phyloP scores from a whole-genome alignment of 2,113 vertebrate genomes.

The Phainopepla nitens region DNA sequence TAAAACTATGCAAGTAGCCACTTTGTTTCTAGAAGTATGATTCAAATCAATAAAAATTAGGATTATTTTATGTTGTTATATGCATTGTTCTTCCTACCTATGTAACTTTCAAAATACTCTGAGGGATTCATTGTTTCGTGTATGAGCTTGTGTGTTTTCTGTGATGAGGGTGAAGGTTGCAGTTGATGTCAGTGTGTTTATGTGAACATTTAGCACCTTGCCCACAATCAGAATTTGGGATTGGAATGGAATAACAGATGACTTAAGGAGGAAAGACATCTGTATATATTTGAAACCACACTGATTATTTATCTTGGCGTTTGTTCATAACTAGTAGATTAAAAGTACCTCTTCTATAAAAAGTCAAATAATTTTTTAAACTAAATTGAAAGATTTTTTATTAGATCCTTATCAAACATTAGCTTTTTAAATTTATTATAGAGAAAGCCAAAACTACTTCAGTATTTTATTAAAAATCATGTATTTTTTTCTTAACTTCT shows the following conservation, averaged over 20 bases:
- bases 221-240: not conserved
- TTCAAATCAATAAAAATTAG: not conserved
- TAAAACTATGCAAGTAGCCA: not conserved
- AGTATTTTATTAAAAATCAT: not conserved
- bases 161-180: not conserved
- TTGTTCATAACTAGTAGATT: slow-evolving; percentile 10
- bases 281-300: slow-evolving; percentile 1
- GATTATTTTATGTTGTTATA: not conserved
- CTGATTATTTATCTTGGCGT: not conserved
- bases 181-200: not conserved
- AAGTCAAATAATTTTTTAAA: not conserved
- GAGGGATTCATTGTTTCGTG: not conserved
- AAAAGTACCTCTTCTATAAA: not conserved
- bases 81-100: not conserved
- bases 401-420: not conserved
- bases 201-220: slow-evolving; percentile 14
- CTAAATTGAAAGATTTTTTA: not conserved
- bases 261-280: slow-evolving; percentile 13
- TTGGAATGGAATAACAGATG: not conserved
- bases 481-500: not conserved
- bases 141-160: not conserved
- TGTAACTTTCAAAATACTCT: not conserved
- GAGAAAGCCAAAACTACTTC: not conserved
- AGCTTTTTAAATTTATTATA: not conserved
- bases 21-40: not conserved